Evolutionary conservation across 2,888 invertebrate genomes (phyloP).

Genomic region (Drosophila mulleri): DNA sequence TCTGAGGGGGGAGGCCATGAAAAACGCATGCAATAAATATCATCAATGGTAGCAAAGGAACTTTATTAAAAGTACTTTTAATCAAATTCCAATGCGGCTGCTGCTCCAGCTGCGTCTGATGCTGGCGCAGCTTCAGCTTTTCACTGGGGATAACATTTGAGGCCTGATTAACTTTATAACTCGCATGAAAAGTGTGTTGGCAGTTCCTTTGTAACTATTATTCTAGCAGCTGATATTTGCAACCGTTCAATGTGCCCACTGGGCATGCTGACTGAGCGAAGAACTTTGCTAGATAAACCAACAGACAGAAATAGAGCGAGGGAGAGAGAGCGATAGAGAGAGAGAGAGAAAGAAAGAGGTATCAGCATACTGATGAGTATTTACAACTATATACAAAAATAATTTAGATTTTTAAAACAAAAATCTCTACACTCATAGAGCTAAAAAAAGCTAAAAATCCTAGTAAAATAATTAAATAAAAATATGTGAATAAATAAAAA

Average conservation of each 20-base stretch:
- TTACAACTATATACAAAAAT: no score
- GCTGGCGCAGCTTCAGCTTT: slow-evolving; percentile 17
- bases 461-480: no score
- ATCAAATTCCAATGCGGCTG: slow-evolving; percentile 57
- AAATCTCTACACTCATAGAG: no score
- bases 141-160: slow-evolving; percentile 58
- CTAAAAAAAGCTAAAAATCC: no score
- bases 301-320: no score
- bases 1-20: slow-evolving; percentile 54
- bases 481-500: no score
- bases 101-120: slow-evolving; percentile 18
- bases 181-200: slow-evolving; percentile 37
- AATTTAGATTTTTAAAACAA: no score
- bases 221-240: slow-evolving; percentile 23
- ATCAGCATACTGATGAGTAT: no score
- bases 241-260: background rate
- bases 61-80: slow-evolving; percentile 79
- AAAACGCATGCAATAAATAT: slow-evolving; percentile 72
- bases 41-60: slow-evolving; percentile 74
- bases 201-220: slow-evolving; percentile 42
- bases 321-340: no score
- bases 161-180: slow-evolving; percentile 69
- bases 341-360: no score
- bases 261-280: background rate
- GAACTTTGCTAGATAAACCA: no score